Percentiles rank a stretch among this genome's conserved stretches.
Evolutionary conservation across 2,797 vertebrate genomes (phyloP).

Genomic region (Intellagama lesueurii): DNA sequence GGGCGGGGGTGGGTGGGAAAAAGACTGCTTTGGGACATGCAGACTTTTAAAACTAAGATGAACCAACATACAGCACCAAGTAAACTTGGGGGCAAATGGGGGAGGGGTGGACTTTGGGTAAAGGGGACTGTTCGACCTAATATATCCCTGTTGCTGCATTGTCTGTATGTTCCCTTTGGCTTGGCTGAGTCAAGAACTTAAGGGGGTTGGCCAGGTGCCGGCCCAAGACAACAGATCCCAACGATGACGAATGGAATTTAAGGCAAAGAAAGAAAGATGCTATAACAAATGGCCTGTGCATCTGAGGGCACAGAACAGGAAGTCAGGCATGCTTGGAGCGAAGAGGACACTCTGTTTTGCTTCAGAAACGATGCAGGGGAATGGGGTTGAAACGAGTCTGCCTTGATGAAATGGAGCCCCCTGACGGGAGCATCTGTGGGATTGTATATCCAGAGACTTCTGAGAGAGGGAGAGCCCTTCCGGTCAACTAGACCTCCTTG

Average conservation of each 20-base stretch:
- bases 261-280: neutral
- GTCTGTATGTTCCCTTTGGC: slow-evolving; percentile 77
- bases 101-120: slow-evolving; percentile 76
- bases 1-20: slow-evolving; percentile 44
- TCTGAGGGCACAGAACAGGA: slow-evolving; percentile 72
- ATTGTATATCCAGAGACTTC: slow-evolving; percentile 71
- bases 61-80: slow-evolving; percentile 75
- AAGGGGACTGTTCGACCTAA: slow-evolving; percentile 75
- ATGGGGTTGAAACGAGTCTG: slow-evolving; percentile 63
- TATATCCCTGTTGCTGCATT: slow-evolving; percentile 78
- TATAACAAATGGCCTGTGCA: slow-evolving; percentile 63
- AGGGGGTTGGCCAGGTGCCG: slow-evolving; percentile 60
- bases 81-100: slow-evolving; percentile 74
- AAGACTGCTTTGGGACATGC: slow-evolving; percentile 74
- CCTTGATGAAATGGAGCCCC: slow-evolving; percentile 66
- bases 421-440: slow-evolving; percentile 70
- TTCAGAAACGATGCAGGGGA: slow-evolving; percentile 59
- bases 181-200: slow-evolving; percentile 68
- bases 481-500: slow-evolving; percentile 66
- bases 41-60: slow-evolving; percentile 71
- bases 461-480: slow-evolving; percentile 62
- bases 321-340: slow-evolving; percentile 70
- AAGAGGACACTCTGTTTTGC: slow-evolving; percentile 68
- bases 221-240: slow-evolving; percentile 59
- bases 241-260: slow-evolving; percentile 48